Evolutionary conservation across 2,113 vertebrate species (phyloP).

Genomic region (Triplophysa rosa): DNA sequence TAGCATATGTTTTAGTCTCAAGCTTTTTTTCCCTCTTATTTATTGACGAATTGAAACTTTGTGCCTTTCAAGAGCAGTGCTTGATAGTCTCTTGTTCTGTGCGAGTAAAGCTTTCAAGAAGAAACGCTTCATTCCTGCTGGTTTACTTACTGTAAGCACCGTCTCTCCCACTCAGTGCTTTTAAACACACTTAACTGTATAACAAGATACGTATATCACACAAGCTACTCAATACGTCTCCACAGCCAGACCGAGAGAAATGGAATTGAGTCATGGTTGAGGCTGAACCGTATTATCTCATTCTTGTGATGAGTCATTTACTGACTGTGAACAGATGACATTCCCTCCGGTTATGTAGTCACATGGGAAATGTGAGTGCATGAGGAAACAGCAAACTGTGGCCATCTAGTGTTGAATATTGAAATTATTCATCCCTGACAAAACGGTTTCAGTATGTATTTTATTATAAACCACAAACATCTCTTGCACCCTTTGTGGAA

Average conservation of each 20-base stretch:
- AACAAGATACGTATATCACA: constrained; percentile 27
- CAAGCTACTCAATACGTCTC: background rate
- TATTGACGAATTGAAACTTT: background rate
- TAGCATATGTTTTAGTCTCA: too few relatives aligned
- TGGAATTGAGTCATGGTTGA: constrained; percentile 35
- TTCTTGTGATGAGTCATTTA: background rate
- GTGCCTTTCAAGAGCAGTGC: constrained; percentile 2
- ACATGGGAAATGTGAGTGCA: background rate
- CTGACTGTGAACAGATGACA: background rate
- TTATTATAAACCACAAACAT: too few relatives aligned
- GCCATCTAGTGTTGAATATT: constrained; percentile 25
- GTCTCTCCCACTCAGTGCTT: background rate
- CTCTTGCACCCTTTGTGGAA: too few relatives aligned
- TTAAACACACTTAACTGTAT: constrained; percentile 4
- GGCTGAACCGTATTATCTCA: constrained; percentile 13
- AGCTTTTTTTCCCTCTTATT: too few relatives aligned
- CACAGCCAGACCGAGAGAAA: constrained; percentile 21
- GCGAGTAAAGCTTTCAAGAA: constrained; percentile 7
- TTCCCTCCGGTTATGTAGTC: background rate
- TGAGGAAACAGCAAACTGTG: background rate
- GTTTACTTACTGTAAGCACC: constrained; percentile 9
- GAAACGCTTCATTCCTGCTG: constrained; percentile 4
- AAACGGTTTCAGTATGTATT: too few relatives aligned
- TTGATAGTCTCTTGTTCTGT: background rate
- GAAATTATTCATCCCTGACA: background rate